Base-by-base conservation (phyloP, 1,140 invertebrate species). In the Pogonognathellus flavescens region DNA sequence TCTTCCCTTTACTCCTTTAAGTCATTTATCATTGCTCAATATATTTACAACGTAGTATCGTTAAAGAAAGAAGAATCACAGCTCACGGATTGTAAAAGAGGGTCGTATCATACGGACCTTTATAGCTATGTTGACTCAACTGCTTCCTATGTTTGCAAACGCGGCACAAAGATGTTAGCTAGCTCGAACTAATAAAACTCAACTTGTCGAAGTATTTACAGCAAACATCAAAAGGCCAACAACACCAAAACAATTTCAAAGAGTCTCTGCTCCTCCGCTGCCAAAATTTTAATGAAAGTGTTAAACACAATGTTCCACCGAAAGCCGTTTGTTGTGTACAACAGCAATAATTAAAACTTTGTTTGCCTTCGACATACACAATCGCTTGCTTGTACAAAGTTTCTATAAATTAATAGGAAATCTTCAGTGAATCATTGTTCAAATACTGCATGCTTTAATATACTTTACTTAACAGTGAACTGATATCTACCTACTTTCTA, bases 1-100 rank as follows among this genome's bases (percentile, higher is more conserved):
- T 66, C 0, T 11, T 22, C 8, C 1, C 22, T 31, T 66, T 25
- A 14, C 14, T 66, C 22, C 13, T 66, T 25, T 66, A 66, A 66
- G 62, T 66, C 62, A 66, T 66, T 66, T 66, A 66, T 66, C 62
- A 66, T 66, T 66, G 62, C 62, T 66, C 62, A 66, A 20, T 31
- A 25, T 25, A 31, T 25, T 66, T 25, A 66, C 62, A 25, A 66
- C 20, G 22, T 25, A 66, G 25, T 25, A 66, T 66, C 62, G 62
- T 66, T 66, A 14, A 60, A 25, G 57, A 41, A 57, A 82, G 25
- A 41, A 85, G 62, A 83, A 25, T 41, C 14, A n/a, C 62, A 80
- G 10, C 20, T 9, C 11, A 13, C 62, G 22, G 62, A 31, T 66
- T 31, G 18, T 66, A 13, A 25, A 6, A 25, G 62, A 66, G 14